A percentile compares a stretch with the other conserved stretches of the same genome.
phyloP scores from a whole-genome alignment of 2,888 invertebrate genomes.

The Ochropacha duplaris region DNA sequence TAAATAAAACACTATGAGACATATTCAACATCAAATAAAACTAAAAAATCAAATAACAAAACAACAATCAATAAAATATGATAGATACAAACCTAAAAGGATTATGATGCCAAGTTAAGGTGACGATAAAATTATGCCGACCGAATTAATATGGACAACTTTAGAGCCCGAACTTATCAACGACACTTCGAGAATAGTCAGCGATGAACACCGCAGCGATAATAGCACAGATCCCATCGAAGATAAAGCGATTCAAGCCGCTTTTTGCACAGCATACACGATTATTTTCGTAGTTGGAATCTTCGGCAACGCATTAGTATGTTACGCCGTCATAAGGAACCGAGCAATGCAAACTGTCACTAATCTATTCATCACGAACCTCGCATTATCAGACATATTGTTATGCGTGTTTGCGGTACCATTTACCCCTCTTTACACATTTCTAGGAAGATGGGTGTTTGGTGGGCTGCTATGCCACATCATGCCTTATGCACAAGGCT shows the following conservation, averaged over 20 bases:
- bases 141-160: conserved; percentile 56
- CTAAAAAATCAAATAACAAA: conserved; percentile 28
- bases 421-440: conserved; percentile 94
- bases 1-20: conserved; percentile 45
- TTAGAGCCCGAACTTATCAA: conserved; percentile 45
- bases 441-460: conserved; percentile 92
- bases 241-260: conserved; percentile 86
- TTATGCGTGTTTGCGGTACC: conserved; percentile 94
- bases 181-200: conserved; percentile 38
- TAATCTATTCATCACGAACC: conserved; percentile 95
- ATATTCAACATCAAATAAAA: conserved; percentile 25
- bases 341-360: conserved; percentile 96
- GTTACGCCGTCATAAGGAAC: conserved; percentile 92
- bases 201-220: conserved; percentile 41
- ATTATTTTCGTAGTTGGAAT: conserved; percentile 91
- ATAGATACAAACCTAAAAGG: conserved; percentile 50
- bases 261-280: conserved; percentile 89
- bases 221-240: conserved; percentile 83
- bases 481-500: conserved; percentile 93
- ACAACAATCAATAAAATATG: conserved; percentile 48
- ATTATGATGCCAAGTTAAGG: conserved; percentile 71
- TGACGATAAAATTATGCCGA: conserved; percentile 64
- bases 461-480: conserved; percentile 92
- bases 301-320: conserved; percentile 92
- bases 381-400: conserved; percentile 93